Evolutionary conservation across 2,888 invertebrate species (phyloP).

Genomic region (Oasisia sp.): DNA sequence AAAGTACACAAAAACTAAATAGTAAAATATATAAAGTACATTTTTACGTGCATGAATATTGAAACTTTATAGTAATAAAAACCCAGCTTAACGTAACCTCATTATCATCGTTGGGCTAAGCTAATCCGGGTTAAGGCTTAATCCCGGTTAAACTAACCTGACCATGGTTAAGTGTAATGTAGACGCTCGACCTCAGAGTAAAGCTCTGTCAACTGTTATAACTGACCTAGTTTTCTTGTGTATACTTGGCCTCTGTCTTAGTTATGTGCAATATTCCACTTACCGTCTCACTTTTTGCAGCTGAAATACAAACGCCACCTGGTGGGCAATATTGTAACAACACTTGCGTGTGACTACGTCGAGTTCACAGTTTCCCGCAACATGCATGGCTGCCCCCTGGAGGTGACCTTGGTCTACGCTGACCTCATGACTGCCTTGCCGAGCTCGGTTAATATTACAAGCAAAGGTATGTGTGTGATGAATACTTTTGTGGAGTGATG

Average conservation of each 20-base stretch:
- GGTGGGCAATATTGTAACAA: not conserved
- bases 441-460: not conserved
- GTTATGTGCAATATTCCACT: not conserved
- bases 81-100: too few species aligned
- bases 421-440: not conserved
- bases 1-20: too few species aligned
- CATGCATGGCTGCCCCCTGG: not conserved
- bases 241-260: not conserved
- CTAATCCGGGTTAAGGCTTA: too few species aligned
- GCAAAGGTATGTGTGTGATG: not conserved
- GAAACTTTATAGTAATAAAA: too few species aligned
- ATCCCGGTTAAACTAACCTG: too few species aligned
- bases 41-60: too few species aligned
- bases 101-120: too few species aligned
- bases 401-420: slow-evolving; percentile 10
- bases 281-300: not conserved
- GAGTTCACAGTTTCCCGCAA: not conserved
- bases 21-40: too few species aligned
- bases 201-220: too few species aligned
- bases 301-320: not conserved
- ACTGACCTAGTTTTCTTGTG: not conserved
- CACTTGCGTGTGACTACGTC: not conserved
- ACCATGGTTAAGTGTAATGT: too few species aligned
- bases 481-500: not conserved
- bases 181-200: too few species aligned